Base-by-base conservation (phyloP, 2,113 vertebrate genomes). In the Seriola quinqueradiata region DNA sequence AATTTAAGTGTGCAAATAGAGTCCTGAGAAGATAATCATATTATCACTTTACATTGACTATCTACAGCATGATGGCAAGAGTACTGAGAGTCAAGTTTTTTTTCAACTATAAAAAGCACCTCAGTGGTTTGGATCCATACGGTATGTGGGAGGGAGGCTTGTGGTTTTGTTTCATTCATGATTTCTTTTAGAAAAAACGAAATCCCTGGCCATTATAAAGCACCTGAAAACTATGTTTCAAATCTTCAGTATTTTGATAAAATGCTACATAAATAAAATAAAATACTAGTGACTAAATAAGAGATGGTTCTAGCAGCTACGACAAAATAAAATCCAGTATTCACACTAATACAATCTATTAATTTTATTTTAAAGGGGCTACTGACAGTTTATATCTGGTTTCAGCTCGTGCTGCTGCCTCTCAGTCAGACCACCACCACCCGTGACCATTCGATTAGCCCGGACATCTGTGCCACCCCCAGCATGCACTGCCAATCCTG, bases 401-500 rank as follows among this genome's bases (percentile, higher is more conserved):
- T 36, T 58, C 69, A 57, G 7, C 13, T 85, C 28, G 4, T 81
- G 57, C 23, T 16, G n/a, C 66, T 70, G 76, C 69, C 61, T 92
- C 88, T 65, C 75, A 13, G 87, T 84, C 68, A 70, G 75, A 89
- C 82, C 82, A 68, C 68, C 38, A 14, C 89, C 90, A 82, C 89
- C 90, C 86, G 57, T 21, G 55, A 90, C 80, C 81, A 86, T 90
- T 90, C 65, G 75, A 92, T 92, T 86, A 81, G 50, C 77, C 87
- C n/a, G 60, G 92, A 92, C 92, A 94, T 93, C 92, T 92, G 93
- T 89, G 87, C 83, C 87, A 83, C 87, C 86, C 75, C 75, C 80
- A 86, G 79, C 86, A 70, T 23, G 46, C 75, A 46, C 76, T 81
- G 77, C 79, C 81, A 85, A 85, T 69, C 65, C 79, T 85, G 81